A percentile compares a stretch with the other conserved stretches of the same genome.
Conservation (phyloP, 1,140 invertebrate genomes). For the Pseudachorutes palmiensis region DNA sequence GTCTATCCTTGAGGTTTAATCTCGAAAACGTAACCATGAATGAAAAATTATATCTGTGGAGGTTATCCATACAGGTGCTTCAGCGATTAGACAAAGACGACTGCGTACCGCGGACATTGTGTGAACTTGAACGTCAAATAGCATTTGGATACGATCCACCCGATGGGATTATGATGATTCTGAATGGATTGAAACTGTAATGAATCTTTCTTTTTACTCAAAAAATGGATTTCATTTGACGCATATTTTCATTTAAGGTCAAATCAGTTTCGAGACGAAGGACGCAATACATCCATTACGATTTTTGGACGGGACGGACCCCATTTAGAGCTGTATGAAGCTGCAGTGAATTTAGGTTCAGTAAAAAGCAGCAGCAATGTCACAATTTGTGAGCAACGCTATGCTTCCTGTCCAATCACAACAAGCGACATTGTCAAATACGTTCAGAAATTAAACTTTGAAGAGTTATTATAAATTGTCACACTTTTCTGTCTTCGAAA, state of each 20-base stretch:
- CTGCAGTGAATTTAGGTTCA: background rate
- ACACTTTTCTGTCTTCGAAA: too few species aligned
- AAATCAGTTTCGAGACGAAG: background rate
- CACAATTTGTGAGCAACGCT: background rate
- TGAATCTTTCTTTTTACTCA: background rate
- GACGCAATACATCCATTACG: background rate
- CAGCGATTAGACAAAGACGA: background rate
- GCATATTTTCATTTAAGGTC: background rate
- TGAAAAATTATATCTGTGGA: too few species aligned
- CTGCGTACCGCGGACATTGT: background rate
- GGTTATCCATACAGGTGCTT: too few species aligned
- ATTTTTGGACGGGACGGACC: background rate
- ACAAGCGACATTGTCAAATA: background rate
- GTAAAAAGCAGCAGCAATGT: background rate
- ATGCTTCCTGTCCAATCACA: background rate
- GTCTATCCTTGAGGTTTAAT: too few species aligned
- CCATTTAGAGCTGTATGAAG: background rate
- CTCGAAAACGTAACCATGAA: too few species aligned
- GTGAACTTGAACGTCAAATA: background rate
- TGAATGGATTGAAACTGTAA: background rate
- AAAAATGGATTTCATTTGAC: background rate
- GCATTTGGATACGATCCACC: background rate
- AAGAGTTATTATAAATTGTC: background rate
- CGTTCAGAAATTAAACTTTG: background rate
- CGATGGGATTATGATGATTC: background rate